Base-by-base conservation (phyloP, 2,888 invertebrate genomes). In the Eupithecia dodoneata region DNA sequence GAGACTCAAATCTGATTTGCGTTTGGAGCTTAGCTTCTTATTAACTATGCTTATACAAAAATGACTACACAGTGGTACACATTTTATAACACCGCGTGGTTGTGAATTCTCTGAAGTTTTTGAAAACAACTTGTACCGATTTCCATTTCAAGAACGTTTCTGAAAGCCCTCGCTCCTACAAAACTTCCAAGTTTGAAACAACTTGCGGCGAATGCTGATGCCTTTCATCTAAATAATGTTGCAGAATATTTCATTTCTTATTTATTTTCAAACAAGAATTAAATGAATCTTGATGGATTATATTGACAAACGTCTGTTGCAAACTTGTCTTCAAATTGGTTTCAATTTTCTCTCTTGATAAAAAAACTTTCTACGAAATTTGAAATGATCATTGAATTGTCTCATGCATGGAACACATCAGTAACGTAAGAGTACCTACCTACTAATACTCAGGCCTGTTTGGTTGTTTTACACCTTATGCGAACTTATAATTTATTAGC, bases 121-220 rank as follows among this genome's bases (percentile, higher is more conserved):
- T 41, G 42, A 49, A 66, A 73, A 63, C 63, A 72, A 45, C 45
- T 63, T 63, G 41, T 65, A 73, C 18, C 49, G 52, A 47, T 67
- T 73, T n/a, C 49, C 49, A 67, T 73, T 67, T n/a, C 66, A n/a
- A 44, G 18, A 30, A 7, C 45, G 47, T 13, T 63, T 45, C 30
- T n/a, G 52, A 42, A 66, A 66, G 66, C 42, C 66, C 41, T 41
- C 66, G 6, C 41, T 42, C 15, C 66, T 13, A 30, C 45, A 52
- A 69, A 74, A 74, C 55, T 67, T 52, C 30, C 13, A 42, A 67
- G n/a, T 52, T 69, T 69, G 6, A 52, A 45, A 67, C 49, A 55
- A 67, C 73, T 67, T 15, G 52, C n/a, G 67, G 13, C n/a, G 73
- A 69, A 74, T 69, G 55, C 74, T 42, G 67, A 73, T 73, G 74